Base-by-base conservation (phyloP, 2,113 vertebrate species). In the Corydoras sp. region DNA sequence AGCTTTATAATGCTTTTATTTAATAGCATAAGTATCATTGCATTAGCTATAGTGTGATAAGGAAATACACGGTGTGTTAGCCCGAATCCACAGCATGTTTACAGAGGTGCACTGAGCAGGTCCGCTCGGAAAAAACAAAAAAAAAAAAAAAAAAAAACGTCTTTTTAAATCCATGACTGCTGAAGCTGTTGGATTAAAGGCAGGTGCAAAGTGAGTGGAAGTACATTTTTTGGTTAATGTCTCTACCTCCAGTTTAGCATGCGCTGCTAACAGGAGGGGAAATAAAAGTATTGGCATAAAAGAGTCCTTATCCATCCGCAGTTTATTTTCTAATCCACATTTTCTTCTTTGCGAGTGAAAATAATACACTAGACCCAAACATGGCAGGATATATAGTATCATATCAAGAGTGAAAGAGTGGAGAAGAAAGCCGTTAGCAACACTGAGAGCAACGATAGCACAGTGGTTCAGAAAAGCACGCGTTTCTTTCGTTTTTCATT, bases 51-150 rank as follows among this genome's bases (percentile, higher is more conserved):
- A 79, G 62, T 65, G 72, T 29, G 71, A 72, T 60, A 18, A 70
- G 62, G 78, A 64, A 69, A 68, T 24, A 77, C 68, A 62, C 68
- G 54, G 60, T 71, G 55, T 53, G n/a, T 64, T 59, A 59, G 68
- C 60, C 54, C 58, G 14, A 54, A 35, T 29, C 43, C 9, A 30
- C 54, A 68, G 70, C 51, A 32, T 63, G 68, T 24, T 24, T 24
- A 43, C 2, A 43, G 35, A 43, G 35, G 35, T 43, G 35, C 35
- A 43, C 35, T 43, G 35, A 43, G 35, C 35, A 43, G 35, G 35
- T 43, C 7, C 7, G 35, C 35, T 43, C 35, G 4, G 2, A 43
- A 43, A 43, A 43, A 43, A 43, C 35, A 43, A 43, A 24, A 24
- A 24, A 24, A 24, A 24, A 1, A 24, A 24, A 24, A 1, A 11